phyloP scores from a whole-genome alignment of 2,888 invertebrate species.

The Teinopalpus imperialis region DNA sequence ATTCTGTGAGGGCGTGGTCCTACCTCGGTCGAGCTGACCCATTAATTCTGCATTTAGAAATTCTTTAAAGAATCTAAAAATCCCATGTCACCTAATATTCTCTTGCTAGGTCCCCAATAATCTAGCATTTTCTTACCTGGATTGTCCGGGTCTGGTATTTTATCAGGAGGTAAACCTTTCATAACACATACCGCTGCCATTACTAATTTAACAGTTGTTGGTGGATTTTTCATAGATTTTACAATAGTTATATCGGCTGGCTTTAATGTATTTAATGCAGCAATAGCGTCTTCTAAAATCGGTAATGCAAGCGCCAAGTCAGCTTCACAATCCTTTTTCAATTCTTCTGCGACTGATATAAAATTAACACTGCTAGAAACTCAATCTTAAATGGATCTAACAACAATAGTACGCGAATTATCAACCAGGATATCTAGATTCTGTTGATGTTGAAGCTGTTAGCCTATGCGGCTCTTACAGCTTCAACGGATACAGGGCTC shows the following conservation, averaged over 20 bases:
- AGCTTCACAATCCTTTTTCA: slow-evolving; percentile 95
- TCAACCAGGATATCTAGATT: too few relatives aligned
- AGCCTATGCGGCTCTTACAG: too few relatives aligned
- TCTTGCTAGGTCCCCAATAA: slow-evolving; percentile 93
- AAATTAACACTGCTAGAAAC: too few relatives aligned
- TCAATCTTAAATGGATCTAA: too few relatives aligned
- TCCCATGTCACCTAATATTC: slow-evolving; percentile 89
- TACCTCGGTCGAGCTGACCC: too few relatives aligned
- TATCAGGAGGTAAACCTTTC: slow-evolving; percentile 89
- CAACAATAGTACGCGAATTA: too few relatives aligned
- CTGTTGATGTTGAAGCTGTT: too few relatives aligned
- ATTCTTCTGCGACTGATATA: slow-evolving; percentile 89
- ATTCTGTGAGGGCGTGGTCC: too few relatives aligned
- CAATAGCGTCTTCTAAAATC: slow-evolving; percentile 87
- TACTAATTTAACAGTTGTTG: slow-evolving; percentile 89
- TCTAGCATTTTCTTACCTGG: slow-evolving; percentile 87
- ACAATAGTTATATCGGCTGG: slow-evolving; percentile 92
- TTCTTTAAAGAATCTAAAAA: slow-evolving; percentile 88
- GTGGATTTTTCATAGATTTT: slow-evolving; percentile 95
- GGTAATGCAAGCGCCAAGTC: slow-evolving; percentile 95
- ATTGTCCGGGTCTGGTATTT: slow-evolving; percentile 86
- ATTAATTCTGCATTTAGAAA: too few relatives aligned
- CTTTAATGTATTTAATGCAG: slow-evolving; percentile 92
- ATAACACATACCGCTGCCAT: slow-evolving; percentile 96
- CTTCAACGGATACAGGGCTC: too few relatives aligned